Base-by-base conservation (phyloP, 1,140 invertebrate species). In the Patella vulgata region DNA sequence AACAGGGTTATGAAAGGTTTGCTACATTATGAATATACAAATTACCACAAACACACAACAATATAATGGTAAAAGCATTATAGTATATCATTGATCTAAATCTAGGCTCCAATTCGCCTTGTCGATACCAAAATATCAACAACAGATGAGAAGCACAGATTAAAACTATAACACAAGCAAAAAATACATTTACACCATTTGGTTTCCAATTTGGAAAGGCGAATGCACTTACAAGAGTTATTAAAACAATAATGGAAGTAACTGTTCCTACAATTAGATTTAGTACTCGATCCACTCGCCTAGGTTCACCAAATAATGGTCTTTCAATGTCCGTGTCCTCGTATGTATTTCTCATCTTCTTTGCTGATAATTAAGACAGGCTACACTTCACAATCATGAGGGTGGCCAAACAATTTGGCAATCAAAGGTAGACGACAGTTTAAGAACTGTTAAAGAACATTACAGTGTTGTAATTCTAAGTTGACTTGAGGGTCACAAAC, bases 61-160 rank as follows among this genome's bases (percentile, higher is more conserved):
- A 62, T 40, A 85, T 72, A 48, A 86, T 79, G 12, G 77, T 75
- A 40, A 85, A 76, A 11, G 85, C 79, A 71, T 86, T 86, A 66
- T 77, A 85, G 59, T 82, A 85, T 52, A 86, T 85, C 64, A 86
- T 73, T 11, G 70, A 69, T 44, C 79, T 63, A 67, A 86, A 86
- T 63, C 81, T 84, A 6, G 85, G 85, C 67, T 86, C 84, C 28
- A 86, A 50, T 58, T 85, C 84, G 17, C 85, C 85, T 72, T 84
- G 84, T 57, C 85, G 66, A 66, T 86, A 86, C 85, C 85, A 86
- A 51, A 80, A 84, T 66, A 83, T 79, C 74, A 83, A 43, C 0
- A 82, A 27, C 23, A 81, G 58, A 59, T 81, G 79, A 52, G 81
- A 76, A 19, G 51, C 67, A 58, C 77, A 79, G 25, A 81, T 75